Percentiles rank a stretch among this genome's conserved stretches.
These are phyloP conservation scores for Bugula neritina DNA, from an alignment of 2,888 invertebrate species.

Conservation along the genomic window DNA sequence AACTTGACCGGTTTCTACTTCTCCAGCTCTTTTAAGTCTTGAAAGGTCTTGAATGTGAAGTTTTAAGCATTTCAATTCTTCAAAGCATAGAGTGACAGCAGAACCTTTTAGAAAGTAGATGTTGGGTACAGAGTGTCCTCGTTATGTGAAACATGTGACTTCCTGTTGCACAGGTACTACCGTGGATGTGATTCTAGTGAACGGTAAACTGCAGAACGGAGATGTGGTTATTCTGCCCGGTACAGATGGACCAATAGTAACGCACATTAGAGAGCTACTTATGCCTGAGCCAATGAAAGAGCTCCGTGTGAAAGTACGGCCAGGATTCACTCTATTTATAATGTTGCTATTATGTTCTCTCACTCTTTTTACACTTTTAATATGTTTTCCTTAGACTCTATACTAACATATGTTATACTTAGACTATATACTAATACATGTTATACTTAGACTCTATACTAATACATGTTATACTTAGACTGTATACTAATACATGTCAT, in stretches of 20 bases:
- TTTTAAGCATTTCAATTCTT: no score
- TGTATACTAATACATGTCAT: not conserved
- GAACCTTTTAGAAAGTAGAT: no score
- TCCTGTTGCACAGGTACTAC: constrained; percentile 68
- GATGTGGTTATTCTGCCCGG: constrained; percentile 93
- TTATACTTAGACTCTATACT: constrained; percentile 46
- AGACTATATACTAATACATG: not conserved
- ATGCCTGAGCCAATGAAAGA: constrained; percentile 99
- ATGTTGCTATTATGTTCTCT: no score
- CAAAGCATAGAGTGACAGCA: no score
- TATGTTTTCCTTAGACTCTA: no score
- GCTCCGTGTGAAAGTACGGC: constrained; percentile 73
- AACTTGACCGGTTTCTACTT: no score
- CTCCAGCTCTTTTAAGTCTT: no score
- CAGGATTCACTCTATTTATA: no score
- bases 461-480: constrained; percentile 46
- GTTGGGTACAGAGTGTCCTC: no score
- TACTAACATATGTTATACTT: not conserved
- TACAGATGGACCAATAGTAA: constrained; percentile 95
- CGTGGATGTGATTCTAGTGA: constrained; percentile 95
- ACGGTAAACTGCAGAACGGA: constrained; percentile 86
- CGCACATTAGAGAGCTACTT: constrained; percentile 88
- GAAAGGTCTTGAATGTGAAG: no score
- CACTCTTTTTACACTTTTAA: no score
- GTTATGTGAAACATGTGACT: no score